Evolutionary conservation across 1,140 invertebrate genomes (phyloP).

Genomic region (Caerostris extrusa): DNA sequence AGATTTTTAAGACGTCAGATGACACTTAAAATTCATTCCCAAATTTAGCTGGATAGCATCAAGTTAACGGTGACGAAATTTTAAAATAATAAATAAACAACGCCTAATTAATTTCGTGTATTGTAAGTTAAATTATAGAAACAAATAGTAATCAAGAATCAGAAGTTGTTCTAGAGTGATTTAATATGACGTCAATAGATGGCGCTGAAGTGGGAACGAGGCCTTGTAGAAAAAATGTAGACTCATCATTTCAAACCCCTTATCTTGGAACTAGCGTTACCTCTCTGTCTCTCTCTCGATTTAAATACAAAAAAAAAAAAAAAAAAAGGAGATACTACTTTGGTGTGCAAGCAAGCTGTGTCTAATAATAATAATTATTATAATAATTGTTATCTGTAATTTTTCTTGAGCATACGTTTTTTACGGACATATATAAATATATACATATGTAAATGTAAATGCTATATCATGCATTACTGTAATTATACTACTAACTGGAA

Average conservation of each 20-base stretch:
- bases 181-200: no score
- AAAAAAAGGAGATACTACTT: constrained; percentile 54
- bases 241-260: constrained; percentile 1
- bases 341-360: constrained; percentile 36
- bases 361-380: constrained; percentile 50
- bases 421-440: constrained; percentile 73
- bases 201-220: not conserved
- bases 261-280: constrained; percentile 45
- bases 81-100: no score
- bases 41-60: not conserved
- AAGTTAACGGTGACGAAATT: not conserved
- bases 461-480: constrained; percentile 71
- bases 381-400: constrained; percentile 71
- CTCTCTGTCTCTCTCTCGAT: not conserved
- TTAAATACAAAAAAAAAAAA: constrained; percentile 8
- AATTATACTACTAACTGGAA: constrained; percentile 71
- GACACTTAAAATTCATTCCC: not conserved
- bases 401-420: constrained; percentile 74
- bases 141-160: no score
- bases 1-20: not conserved
- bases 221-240: not conserved
- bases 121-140: no score
- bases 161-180: no score
- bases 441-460: constrained; percentile 77
- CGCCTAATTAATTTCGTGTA: no score